Evolutionary conservation across 2,113 vertebrate species (phyloP).

Genomic region (Tylochromis polylepis): DNA sequence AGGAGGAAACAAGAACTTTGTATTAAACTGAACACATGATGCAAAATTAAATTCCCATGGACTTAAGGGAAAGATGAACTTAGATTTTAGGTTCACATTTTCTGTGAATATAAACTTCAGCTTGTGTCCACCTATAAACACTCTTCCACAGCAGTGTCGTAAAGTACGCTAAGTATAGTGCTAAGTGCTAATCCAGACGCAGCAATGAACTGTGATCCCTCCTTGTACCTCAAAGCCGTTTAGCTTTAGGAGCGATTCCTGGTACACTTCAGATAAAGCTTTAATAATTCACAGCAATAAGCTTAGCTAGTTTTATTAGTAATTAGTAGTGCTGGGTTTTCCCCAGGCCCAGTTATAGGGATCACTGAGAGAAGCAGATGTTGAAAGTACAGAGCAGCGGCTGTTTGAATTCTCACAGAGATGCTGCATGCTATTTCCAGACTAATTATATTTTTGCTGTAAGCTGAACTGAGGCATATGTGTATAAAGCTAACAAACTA

Average conservation of each 20-base stretch:
- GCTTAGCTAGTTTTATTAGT: slow-evolving; percentile 87
- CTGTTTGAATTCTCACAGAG: slow-evolving; percentile 70
- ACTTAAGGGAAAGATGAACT: neutral
- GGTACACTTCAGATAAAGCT: slow-evolving; percentile 79
- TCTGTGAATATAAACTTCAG: neutral
- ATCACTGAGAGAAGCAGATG: slow-evolving; percentile 84
- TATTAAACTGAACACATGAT: neutral
- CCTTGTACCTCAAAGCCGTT: slow-evolving; percentile 70
- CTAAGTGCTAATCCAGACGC: slow-evolving; percentile 45
- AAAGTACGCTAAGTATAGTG: neutral
- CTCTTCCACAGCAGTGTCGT: neutral
- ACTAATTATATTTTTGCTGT: slow-evolving; percentile 77
- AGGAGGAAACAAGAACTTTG: neutral
- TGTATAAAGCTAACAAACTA: slow-evolving; percentile 65
- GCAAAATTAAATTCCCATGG: neutral
- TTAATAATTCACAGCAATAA: slow-evolving; percentile 89
- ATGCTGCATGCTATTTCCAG: slow-evolving; percentile 56
- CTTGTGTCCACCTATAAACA: neutral
- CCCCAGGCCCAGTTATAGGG: slow-evolving; percentile 67
- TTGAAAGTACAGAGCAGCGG: slow-evolving; percentile 74
- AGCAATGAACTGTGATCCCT: slow-evolving; percentile 51
- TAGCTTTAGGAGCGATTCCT: slow-evolving; percentile 76
- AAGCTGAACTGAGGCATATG: slow-evolving; percentile 68
- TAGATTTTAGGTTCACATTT: neutral
- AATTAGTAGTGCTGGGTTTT: slow-evolving; percentile 82